phyloP scores from a whole-genome alignment of 2,797 vertebrate species.

The Chromobotia macracanthus region DNA sequence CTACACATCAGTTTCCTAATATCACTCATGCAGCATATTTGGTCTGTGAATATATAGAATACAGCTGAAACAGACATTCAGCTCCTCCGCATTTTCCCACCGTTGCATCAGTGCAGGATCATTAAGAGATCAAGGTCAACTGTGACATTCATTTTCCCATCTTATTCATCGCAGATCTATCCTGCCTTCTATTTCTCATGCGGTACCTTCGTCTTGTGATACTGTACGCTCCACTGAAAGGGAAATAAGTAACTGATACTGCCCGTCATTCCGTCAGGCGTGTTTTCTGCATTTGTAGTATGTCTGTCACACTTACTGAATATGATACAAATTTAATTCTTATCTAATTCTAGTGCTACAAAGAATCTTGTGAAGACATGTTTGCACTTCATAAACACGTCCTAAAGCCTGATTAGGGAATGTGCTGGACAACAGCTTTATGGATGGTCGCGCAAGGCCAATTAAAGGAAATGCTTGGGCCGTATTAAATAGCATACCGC shows the following conservation, averaged over 20 bases:
- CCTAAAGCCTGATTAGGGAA: conserved; percentile 43
- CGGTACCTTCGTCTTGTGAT: conserved; percentile 1
- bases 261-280: conserved; percentile 7
- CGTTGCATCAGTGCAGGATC: conserved; percentile 34
- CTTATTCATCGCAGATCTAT: conserved; percentile 8
- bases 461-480: conserved; percentile 27
- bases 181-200: neutral
- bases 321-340: conserved; percentile 36
- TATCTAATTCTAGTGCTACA: conserved; percentile 27
- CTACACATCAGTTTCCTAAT: neutral
- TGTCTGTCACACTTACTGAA: conserved; percentile 31
- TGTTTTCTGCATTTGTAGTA: neutral
- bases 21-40: neutral
- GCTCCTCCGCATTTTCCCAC: conserved; percentile 45
- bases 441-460: conserved; percentile 49
- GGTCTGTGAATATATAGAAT: neutral
- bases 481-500: conserved; percentile 38
- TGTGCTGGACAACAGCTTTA: conserved; percentile 39
- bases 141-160: conserved; percentile 35
- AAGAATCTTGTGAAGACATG: conserved; percentile 15
- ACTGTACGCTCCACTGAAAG: conserved; percentile 22
- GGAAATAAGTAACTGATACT: conserved; percentile 34
- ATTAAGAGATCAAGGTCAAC: conserved; percentile 48
- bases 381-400: conserved; percentile 33
- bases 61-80: conserved; percentile 20